Conservation (phyloP, 2,113 vertebrate species). For the Cricetomys ansorgei region DNA sequence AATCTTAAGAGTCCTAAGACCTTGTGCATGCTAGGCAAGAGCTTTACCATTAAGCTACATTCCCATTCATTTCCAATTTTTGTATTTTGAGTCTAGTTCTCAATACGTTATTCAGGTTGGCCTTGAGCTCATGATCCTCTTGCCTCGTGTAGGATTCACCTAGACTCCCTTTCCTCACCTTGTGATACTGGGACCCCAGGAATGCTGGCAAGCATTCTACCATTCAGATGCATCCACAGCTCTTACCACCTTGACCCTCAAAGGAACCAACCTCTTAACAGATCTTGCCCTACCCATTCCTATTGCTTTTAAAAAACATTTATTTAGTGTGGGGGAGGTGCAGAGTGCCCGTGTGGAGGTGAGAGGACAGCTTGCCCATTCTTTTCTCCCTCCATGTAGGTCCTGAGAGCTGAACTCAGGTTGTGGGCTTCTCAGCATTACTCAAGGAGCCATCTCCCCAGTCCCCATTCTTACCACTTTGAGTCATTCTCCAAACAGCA, state of each 20-base stretch:
- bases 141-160: not conserved
- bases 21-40: not conserved
- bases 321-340: too few relatives aligned
- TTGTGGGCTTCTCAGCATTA: not conserved
- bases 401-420: not conserved
- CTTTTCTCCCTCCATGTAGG: too few relatives aligned
- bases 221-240: too few relatives aligned
- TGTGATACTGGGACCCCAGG: too few relatives aligned
- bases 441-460: not conserved
- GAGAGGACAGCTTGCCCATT: too few relatives aligned
- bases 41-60: not conserved
- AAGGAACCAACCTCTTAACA: not conserved
- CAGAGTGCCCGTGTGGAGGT: not conserved
- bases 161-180: not conserved
- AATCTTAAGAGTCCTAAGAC: too few relatives aligned
- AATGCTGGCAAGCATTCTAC: not conserved
- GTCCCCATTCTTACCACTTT: not conserved
- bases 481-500: not conserved
- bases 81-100: not conserved
- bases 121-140: not conserved
- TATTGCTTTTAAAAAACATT: not conserved
- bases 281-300: not conserved
- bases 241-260: not conserved
- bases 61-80: not conserved
- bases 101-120: not conserved